phyloP scores from a whole-genome alignment of 2,888 invertebrate species.

The Serripes groenlandicus region DNA sequence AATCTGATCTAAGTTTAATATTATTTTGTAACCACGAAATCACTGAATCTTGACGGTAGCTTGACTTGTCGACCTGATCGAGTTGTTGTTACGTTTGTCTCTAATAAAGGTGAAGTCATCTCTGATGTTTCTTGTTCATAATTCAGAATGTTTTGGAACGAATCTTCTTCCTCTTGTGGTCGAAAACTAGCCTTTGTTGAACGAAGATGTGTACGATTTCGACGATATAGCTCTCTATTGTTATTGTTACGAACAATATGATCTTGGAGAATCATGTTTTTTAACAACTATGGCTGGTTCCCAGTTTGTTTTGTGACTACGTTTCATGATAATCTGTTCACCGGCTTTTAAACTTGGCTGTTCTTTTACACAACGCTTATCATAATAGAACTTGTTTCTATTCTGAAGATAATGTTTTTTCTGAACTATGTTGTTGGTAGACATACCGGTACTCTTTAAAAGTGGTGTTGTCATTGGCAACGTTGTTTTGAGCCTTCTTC shows the following conservation, averaged over 20 bases:
- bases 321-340: slow-evolving; percentile 20
- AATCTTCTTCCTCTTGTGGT: not conserved
- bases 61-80: no score
- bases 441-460: not conserved
- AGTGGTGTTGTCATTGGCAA: slow-evolving; percentile 44
- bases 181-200: slow-evolving; percentile 25
- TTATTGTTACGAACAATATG: slow-evolving; percentile 33
- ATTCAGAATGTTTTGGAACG: no score
- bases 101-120: no score
- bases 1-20: no score
- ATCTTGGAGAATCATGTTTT: slow-evolving; percentile 27
- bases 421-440: not conserved
- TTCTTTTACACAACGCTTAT: slow-evolving; percentile 24
- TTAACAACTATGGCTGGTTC: slow-evolving; percentile 13
- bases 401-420: not conserved
- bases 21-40: no score
- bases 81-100: no score
- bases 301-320: slow-evolving; percentile 19
- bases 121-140: no score
- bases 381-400: slow-evolving; percentile 21
- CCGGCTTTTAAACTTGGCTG: slow-evolving; percentile 6
- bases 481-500: slow-evolving; percentile 35
- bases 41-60: no score
- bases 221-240: slow-evolving; percentile 20
- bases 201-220: slow-evolving; percentile 38